Conservation (phyloP, 2,888 invertebrate species). For the Caenorhabditis sp. region DNA sequence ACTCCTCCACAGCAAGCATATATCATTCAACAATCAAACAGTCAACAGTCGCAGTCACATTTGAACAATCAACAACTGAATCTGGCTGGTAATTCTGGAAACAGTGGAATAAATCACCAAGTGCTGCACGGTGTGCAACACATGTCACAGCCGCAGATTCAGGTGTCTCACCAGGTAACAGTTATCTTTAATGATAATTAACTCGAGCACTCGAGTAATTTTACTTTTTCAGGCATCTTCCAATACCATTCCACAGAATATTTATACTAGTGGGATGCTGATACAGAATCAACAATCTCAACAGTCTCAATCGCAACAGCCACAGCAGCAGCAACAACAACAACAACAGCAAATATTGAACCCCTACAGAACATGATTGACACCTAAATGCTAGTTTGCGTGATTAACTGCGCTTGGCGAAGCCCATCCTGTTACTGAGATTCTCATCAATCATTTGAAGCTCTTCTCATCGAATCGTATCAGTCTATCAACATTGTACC, state of each 20-base stretch:
- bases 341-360: slow-evolving; percentile 56
- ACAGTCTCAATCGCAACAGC: slow-evolving; percentile 45
- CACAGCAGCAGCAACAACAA: slow-evolving; percentile 49
- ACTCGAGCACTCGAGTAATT: no score
- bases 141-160: slow-evolving; percentile 50
- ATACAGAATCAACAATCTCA: slow-evolving; percentile 51
- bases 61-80: slow-evolving; percentile 18
- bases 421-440: no score
- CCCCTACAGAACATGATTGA: slow-evolving; percentile 50
- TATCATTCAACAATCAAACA: slow-evolving; percentile 46
- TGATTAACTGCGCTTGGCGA: no score
- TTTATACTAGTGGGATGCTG: slow-evolving; percentile 56
- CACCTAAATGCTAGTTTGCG: no score
- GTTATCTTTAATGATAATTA: no score
- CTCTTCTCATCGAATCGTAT: no score
- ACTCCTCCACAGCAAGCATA: slow-evolving; percentile 35
- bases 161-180: slow-evolving; percentile 51
- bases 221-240: slow-evolving; percentile 35
- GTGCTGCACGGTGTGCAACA: slow-evolving; percentile 59
- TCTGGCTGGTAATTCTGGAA: slow-evolving; percentile 7
- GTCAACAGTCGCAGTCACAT: slow-evolving; percentile 36
- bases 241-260: slow-evolving; percentile 43
- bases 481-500: no score
- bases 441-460: no score
- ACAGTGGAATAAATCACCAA: slow-evolving; percentile 49